Evolutionary conservation across 2,888 invertebrate genomes (phyloP).

Genomic region (Clistopyga incitator): DNA sequence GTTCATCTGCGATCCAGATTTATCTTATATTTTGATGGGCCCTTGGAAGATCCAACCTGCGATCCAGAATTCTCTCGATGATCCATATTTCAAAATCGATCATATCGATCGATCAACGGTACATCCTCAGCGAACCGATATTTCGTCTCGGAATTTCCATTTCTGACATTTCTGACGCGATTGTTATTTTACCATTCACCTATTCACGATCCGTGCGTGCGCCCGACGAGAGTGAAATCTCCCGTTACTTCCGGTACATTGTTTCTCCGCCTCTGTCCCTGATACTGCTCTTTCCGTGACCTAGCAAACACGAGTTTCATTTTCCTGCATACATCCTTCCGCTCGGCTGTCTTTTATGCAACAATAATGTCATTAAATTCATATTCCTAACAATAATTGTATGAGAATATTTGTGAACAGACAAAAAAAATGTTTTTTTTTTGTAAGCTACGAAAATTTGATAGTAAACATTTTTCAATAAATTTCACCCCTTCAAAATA

Average conservation of each 20-base stretch:
- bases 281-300: slow-evolving; percentile 22
- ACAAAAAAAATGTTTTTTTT: not conserved
- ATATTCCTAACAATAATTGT: too few species aligned
- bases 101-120: too few species aligned
- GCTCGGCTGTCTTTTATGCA: not conserved
- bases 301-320: slow-evolving; percentile 48
- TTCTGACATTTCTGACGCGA: not conserved
- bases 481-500: too few species aligned
- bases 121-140: too few species aligned
- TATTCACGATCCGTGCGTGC: slow-evolving; percentile 20
- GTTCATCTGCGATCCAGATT: too few species aligned
- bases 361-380: not conserved
- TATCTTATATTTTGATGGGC: too few species aligned
- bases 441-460: not conserved
- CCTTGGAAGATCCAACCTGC: too few species aligned
- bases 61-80: slow-evolving; percentile 4
- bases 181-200: slow-evolving; percentile 26
- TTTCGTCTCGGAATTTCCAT: not conserved
- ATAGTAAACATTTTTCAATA: not conserved
- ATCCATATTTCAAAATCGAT: too few species aligned
- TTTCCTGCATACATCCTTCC: slow-evolving; percentile 52
- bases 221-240: slow-evolving; percentile 62
- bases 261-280: slow-evolving; percentile 40
- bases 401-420: not conserved
- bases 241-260: slow-evolving; percentile 62